Base-by-base conservation (phyloP, 2,113 vertebrate genomes). In the Strix uralensis region DNA sequence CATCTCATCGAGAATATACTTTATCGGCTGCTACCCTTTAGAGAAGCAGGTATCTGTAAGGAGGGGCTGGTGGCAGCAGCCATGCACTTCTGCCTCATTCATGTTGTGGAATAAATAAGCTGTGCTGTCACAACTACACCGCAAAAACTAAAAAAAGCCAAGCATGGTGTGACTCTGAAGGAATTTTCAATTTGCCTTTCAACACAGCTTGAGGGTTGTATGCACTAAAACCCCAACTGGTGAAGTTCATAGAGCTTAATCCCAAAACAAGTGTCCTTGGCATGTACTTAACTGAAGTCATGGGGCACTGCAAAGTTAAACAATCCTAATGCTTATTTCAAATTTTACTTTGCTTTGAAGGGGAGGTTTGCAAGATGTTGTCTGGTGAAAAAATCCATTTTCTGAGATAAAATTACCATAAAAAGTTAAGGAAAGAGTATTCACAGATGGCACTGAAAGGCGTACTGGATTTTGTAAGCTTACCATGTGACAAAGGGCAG, bases 121-220 rank as follows among this genome's bases (percentile, higher is more conserved):
- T 58, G 19, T 46, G 63, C 22, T 21, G 32, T 81, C 54, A 93
- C 30, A 88, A 42, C 1, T n/a, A 54, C 17, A 23, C 11, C 38
- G 27, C 54, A 82, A 89, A 85, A 92, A 47, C n/a, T 40, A 81
- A 22, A 26, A 22, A 57, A 87, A 89, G 75, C 38, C 44, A 79
- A 78, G 27, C 21, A 79, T 0, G 0, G 16, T 59, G n/a, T 2
- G 4, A 81, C 11, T 88, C 29, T 0, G 3, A 67, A 59, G 44
- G 57, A 89, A 91, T 82, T 80, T 88, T 75, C 36, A 80, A 27
- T 44, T 92, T 75, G 29, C 18, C 52, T 67, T 87, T 88, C 63
- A 85, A 63, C 29, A 54, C 13, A 90, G 32, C 10, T 71, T 40
- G 40, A 0, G 2, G 29, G 40, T 8, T n/a, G 25, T 32, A 38